Conservation (phyloP, 1,140 invertebrate genomes). For the Sitobion miscanthi region DNA sequence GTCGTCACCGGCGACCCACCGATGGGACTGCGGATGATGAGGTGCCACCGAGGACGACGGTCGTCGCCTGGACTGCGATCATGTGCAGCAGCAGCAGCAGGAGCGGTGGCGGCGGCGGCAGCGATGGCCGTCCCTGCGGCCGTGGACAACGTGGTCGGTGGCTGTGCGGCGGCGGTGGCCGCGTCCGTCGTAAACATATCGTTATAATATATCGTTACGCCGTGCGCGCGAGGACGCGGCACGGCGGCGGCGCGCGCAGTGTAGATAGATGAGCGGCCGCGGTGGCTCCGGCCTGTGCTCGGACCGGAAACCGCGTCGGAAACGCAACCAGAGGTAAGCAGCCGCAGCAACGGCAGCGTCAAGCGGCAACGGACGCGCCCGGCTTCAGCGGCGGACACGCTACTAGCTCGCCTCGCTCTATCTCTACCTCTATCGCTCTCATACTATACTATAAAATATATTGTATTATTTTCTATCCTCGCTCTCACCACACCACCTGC, state of each 20-base stretch:
- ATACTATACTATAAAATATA: not conserved
- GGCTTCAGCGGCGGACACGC: not conserved
- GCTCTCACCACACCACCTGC: not conserved
- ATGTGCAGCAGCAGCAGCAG: too few species aligned
- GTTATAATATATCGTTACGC: conserved; percentile 4
- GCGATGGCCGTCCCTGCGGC: too few species aligned
- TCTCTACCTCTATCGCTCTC: not conserved
- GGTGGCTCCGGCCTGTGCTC: conserved; percentile 32
- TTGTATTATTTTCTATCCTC: not conserved
- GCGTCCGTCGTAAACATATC: not conserved
- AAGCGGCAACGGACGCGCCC: not conserved
- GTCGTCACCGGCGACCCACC: not conserved
- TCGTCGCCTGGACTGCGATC: not conserved
- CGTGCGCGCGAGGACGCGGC: not conserved
- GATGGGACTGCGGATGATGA: too few species aligned
- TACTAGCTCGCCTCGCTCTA: not conserved
- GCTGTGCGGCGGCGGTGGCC: not conserved
- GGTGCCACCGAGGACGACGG: not conserved
- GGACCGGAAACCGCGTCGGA: conserved; percentile 49
- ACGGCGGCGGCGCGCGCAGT: not conserved
- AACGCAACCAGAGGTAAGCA: conserved; percentile 52
- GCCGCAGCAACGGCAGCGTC: not conserved
- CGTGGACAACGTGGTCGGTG: not conserved
- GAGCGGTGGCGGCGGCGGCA: too few species aligned
- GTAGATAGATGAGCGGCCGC: conserved; percentile 41